A percentile compares a stretch with the other conserved stretches of the same genome.
Evolutionary conservation across 1,140 invertebrate genomes (phyloP).

Genomic region (Temnothorax curvispinosus): DNA sequence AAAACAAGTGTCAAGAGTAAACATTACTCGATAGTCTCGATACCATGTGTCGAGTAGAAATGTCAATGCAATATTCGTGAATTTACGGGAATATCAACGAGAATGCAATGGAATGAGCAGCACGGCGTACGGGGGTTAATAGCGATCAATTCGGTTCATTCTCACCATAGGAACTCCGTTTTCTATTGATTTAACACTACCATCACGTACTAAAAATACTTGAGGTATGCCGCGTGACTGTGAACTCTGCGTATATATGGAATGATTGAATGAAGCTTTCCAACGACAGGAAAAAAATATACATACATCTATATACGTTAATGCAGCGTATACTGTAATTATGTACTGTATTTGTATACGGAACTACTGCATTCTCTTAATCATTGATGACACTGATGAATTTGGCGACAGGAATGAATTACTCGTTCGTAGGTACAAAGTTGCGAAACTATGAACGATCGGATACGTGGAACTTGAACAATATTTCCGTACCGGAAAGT

Average conservation of each 20-base stretch:
- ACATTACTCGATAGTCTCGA: background rate
- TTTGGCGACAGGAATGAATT: background rate
- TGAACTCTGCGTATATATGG: slow-evolving; percentile 5
- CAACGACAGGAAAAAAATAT: slow-evolving; percentile 3
- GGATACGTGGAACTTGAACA: slow-evolving; percentile 59
- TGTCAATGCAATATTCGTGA: background rate
- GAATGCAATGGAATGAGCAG: background rate
- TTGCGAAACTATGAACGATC: slow-evolving; percentile 54
- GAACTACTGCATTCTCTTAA: background rate
- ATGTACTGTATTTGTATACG: background rate
- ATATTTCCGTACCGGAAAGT: slow-evolving; percentile 81
- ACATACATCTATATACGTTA: background rate
- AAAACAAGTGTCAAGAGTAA: background rate
- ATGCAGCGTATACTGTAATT: background rate
- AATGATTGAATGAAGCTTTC: slow-evolving; percentile 3
- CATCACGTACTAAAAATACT: slow-evolving; percentile 77
- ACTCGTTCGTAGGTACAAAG: background rate
- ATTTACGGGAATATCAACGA: slow-evolving; percentile 8
- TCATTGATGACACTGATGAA: background rate
- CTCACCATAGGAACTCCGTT: slow-evolving; percentile 81
- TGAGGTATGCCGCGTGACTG: slow-evolving; percentile 42
- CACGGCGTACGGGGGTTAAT: slow-evolving; percentile 47
- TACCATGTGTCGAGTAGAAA: too few species aligned
- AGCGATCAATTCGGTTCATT: slow-evolving; percentile 73
- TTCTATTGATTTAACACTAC: slow-evolving; percentile 82